These are phyloP conservation scores for Brachyrhaphis roseni DNA, from an alignment of 2,797 vertebrate species.

Conservation along the genomic window DNA sequence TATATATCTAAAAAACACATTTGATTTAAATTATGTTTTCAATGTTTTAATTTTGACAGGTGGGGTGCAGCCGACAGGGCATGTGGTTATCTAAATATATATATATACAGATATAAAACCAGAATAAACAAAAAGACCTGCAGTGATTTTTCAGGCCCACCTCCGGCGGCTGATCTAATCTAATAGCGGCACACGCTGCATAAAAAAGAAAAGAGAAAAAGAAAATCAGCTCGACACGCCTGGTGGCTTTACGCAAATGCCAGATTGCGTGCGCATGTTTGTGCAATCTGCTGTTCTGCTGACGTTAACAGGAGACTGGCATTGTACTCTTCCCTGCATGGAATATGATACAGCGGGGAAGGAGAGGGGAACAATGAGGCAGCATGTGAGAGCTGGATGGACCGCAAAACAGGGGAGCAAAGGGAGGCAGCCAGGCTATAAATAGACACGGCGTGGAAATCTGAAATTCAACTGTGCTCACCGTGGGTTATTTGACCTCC, in stretches of 20 bases:
- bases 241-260: constrained; percentile 41
- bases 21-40: constrained; percentile 20
- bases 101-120: background rate
- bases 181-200: constrained; percentile 44
- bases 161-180: constrained; percentile 39
- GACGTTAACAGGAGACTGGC: constrained; percentile 56
- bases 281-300: constrained; percentile 68
- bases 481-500: constrained; percentile 13
- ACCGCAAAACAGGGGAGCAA: constrained; percentile 25
- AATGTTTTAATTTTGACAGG: constrained; percentile 6
- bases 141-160: constrained; percentile 16
- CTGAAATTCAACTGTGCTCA: constrained; percentile 28
- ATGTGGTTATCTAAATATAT: constrained; percentile 18
- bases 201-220: constrained; percentile 16
- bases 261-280: constrained; percentile 66
- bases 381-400: constrained; percentile 24
- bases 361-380: constrained; percentile 38
- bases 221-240: constrained; percentile 49
- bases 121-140: constrained; percentile 19
- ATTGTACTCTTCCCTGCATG: constrained; percentile 47
- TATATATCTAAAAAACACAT: background rate
- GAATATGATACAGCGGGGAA: constrained; percentile 59
- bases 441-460: constrained; percentile 49
- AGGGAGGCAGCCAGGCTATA: constrained; percentile 40
- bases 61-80: constrained; percentile 11